These are phyloP conservation scores for Protobothrops flavoviridis DNA, from an alignment of 2,113 vertebrate genomes.

Conservation along the genomic window DNA sequence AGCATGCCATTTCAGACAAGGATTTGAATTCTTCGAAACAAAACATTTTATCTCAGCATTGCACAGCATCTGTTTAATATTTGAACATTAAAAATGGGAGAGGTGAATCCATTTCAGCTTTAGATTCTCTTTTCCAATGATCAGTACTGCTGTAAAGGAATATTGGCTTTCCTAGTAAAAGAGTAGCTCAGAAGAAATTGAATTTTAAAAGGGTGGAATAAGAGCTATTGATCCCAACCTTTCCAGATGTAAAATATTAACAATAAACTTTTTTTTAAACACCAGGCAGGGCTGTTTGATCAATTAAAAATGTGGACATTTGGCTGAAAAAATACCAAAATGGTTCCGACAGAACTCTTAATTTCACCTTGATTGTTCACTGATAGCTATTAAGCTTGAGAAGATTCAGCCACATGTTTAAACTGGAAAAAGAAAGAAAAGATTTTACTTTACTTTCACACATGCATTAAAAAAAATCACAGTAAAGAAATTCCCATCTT, in stretches of 20 bases:
- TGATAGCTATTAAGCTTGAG: conserved; percentile 22
- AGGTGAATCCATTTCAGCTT: not conserved
- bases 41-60: not conserved
- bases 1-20: not conserved
- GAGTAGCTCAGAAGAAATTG: conserved; percentile 26
- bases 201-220: conserved; percentile 23
- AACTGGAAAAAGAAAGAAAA: not conserved
- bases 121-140: not conserved
- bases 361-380: not conserved
- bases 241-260: conserved; percentile 53
- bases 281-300: conserved; percentile 18
- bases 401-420: conserved; percentile 35
- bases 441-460: conserved; percentile 20
- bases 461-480: not conserved
- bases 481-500: not conserved
- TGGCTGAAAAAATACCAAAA: conserved; percentile 43
- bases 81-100: not conserved
- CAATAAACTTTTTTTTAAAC: conserved; percentile 23
- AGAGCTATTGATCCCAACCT: conserved; percentile 37
- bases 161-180: conserved; percentile 33
- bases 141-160: conserved; percentile 26
- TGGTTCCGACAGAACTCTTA: conserved; percentile 25
- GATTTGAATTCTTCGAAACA: not conserved
- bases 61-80: not conserved
- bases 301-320: conserved; percentile 18